phyloP scores from a whole-genome alignment of 2,888 invertebrate species.

The Molanna angustata region DNA sequence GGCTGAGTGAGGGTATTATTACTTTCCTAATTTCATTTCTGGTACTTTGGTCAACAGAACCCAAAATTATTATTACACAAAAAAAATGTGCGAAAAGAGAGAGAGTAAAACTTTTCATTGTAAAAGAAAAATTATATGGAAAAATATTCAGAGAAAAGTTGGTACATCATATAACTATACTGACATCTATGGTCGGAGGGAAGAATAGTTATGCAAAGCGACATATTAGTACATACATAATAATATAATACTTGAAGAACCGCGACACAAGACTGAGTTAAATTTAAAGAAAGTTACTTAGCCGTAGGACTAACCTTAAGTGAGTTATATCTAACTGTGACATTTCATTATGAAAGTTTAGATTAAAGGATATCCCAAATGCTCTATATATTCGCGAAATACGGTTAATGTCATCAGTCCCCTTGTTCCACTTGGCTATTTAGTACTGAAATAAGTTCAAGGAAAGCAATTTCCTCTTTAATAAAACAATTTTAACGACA shows the following conservation, averaged over 20 bases:
- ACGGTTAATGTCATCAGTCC: not conserved
- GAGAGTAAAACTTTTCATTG: too few species aligned
- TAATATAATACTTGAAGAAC: not conserved
- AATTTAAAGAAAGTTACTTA: conserved; percentile 15
- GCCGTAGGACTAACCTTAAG: conserved; percentile 19
- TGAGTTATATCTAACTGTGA: conserved; percentile 24
- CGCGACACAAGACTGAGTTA: not conserved
- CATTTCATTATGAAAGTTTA: conserved; percentile 28
- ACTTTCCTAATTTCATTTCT: too few species aligned
- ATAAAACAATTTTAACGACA: not conserved
- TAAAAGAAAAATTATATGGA: too few species aligned
- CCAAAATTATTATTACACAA: too few species aligned
- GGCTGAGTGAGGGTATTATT: too few species aligned
- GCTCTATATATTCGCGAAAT: conserved; percentile 3
- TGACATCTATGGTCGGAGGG: not conserved
- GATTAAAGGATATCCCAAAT: conserved; percentile 24
- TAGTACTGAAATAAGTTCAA: not conserved
- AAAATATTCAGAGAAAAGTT: too few species aligned
- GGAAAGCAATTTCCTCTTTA: not conserved
- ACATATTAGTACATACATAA: not conserved
- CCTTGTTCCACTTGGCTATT: not conserved
- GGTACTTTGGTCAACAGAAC: too few species aligned
- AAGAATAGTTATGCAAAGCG: not conserved
- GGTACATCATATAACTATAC: not conserved
- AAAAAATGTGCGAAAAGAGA: too few species aligned